Evolutionary conservation across 2,888 invertebrate genomes (phyloP).

Genomic region (Stegophylla sp.): DNA sequence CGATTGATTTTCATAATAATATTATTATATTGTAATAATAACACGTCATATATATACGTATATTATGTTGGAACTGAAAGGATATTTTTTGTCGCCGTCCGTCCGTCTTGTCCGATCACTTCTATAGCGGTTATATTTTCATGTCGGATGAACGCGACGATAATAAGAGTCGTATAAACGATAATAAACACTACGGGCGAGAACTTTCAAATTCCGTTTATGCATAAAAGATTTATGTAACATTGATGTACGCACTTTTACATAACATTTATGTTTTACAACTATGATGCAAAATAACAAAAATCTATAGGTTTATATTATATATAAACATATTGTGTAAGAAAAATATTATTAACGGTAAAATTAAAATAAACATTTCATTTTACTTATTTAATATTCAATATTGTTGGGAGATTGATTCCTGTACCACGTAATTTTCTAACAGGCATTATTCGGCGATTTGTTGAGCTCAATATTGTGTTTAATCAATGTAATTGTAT

Average conservation of each 20-base stretch:
- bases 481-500: too few species aligned
- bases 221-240: constrained; percentile 18
- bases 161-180: background rate
- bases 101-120: too few species aligned
- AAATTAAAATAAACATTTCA: too few species aligned
- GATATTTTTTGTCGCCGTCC: background rate
- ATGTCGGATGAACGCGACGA: background rate
- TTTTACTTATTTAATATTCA: too few species aligned
- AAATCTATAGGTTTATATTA: background rate
- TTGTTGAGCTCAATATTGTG: too few species aligned
- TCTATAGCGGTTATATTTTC: background rate
- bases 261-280: constrained; percentile 4
- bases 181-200: background rate
- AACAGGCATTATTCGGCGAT: too few species aligned
- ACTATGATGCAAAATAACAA: background rate
- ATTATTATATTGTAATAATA: background rate
- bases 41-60: too few species aligned
- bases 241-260: constrained; percentile 10
- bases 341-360: too few species aligned
- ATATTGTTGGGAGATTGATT: too few species aligned
- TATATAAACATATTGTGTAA: background rate
- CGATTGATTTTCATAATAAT: background rate
- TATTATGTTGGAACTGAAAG: too few species aligned
- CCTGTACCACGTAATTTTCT: too few species aligned
- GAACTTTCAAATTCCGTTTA: constrained; percentile 22